Conservation (phyloP, 2,888 invertebrate genomes). For the Axea sp. region DNA sequence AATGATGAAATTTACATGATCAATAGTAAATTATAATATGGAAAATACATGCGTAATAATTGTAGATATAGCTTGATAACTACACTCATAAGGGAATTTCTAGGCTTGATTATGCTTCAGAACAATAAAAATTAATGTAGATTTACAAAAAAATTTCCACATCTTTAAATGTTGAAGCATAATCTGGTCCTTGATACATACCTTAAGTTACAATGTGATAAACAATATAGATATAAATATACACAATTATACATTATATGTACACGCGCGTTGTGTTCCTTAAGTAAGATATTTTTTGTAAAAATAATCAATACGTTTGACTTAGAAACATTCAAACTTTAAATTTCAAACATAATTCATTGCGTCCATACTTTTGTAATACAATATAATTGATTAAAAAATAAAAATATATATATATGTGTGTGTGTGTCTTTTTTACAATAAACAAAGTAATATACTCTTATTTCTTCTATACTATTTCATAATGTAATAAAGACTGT, state of each 20-base stretch:
- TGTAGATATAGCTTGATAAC: too few relatives aligned
- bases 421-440: too few relatives aligned
- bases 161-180: too few relatives aligned
- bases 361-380: slow-evolving; percentile 59
- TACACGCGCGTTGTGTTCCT: slow-evolving; percentile 60
- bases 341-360: slow-evolving; percentile 43
- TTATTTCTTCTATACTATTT: slow-evolving; percentile 65
- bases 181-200: slow-evolving; percentile 66
- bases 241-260: slow-evolving; percentile 63
- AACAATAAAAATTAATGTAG: too few relatives aligned
- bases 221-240: slow-evolving; percentile 66
- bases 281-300: slow-evolving; percentile 63
- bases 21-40: too few relatives aligned
- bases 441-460: slow-evolving; percentile 64
- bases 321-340: slow-evolving; percentile 49
- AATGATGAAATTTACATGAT: too few relatives aligned
- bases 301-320: slow-evolving; percentile 52
- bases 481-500: slow-evolving; percentile 73
- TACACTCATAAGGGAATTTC: too few relatives aligned
- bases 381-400: slow-evolving; percentile 37
- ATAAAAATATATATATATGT: slow-evolving; percentile 25
- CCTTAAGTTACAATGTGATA: slow-evolving; percentile 76
- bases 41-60: too few relatives aligned
- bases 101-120: too few relatives aligned
- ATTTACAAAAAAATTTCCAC: too few relatives aligned